Base-by-base conservation (phyloP, 2,113 vertebrate genomes). In the Columba livia region DNA sequence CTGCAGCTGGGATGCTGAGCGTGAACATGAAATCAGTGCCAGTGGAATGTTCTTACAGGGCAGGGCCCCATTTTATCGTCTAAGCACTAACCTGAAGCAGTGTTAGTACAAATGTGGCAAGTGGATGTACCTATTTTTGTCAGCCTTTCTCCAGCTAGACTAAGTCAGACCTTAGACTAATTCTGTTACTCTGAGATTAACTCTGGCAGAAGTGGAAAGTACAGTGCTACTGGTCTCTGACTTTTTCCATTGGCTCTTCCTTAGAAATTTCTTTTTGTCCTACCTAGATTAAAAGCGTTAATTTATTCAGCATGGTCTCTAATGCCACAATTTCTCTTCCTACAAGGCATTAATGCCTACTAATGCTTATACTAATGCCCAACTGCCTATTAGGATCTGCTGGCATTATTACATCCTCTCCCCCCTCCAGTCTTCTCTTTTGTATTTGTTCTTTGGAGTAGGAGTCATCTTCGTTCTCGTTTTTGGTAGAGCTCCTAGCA, bases 381-480 rank as follows among this genome's bases (percentile, higher is more conserved):
- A 73, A 77, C 64, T 32, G 31, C 53, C 57, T 34, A 23, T 71
- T 64, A 94, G 92, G 91, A 62, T 51, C 51, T 93, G 24, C 10
- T 70, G 53, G 62, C 29, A 29, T 88, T 90, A 79, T 66, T 91
- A 66, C 5, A 18, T 29, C 44, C 44, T 47, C 44, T 47, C 44
- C 4, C 1, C 34, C 13, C 29, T 24, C 12, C 10, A 38, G 40
- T 64, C 12, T 17, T 93, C 44, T 54, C 79, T 81, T 73, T 72
- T 4, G 11, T 38, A 56, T 91, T 79, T 91, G 7, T 79, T 82
- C 78, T 87, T 93, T 82, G 57, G 38, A 91, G 47, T 66, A 93
- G 29, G 65, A 87, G 11, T 75, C 26, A 42, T 85, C 60, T 80
- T 78, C 93, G 34, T 88, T 82, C 66, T 69, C 9, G 23, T 19